Conservation (phyloP, 2,113 vertebrate species). For the Hyaena hyaena region DNA sequence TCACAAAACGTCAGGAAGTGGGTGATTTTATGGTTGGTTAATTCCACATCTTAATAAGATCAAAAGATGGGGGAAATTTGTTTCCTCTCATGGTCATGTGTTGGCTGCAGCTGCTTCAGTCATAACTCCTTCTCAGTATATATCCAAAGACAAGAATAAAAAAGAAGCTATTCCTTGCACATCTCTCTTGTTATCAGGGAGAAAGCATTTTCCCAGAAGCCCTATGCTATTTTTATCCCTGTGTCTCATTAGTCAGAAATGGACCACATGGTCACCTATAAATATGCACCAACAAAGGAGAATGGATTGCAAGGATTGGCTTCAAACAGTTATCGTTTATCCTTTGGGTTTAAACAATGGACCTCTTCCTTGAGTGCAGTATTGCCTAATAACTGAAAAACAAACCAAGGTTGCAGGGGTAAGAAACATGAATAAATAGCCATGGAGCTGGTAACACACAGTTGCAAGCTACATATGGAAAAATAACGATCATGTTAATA, state of each 20-base stretch:
- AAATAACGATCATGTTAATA: background rate
- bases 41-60: background rate
- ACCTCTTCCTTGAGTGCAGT: background rate
- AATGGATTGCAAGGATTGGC: background rate
- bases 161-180: background rate
- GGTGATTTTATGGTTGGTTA: background rate
- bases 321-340: background rate
- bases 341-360: background rate
- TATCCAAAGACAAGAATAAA: background rate
- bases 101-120: background rate
- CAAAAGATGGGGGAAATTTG: background rate
- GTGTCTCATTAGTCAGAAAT: background rate
- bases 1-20: background rate
- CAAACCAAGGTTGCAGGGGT: background rate
- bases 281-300: background rate
- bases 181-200: background rate
- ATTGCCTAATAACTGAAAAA: background rate
- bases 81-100: background rate
- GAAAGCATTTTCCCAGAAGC: constrained; percentile 20
- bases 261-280: background rate
- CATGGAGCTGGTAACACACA: background rate
- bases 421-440: background rate
- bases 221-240: background rate
- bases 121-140: background rate
- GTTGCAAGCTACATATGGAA: background rate